Evolutionary conservation across 2,888 invertebrate genomes (phyloP), one percentile per base, ranked within the genome.

Genomic region (Tolmerus cingulatus): DNA sequence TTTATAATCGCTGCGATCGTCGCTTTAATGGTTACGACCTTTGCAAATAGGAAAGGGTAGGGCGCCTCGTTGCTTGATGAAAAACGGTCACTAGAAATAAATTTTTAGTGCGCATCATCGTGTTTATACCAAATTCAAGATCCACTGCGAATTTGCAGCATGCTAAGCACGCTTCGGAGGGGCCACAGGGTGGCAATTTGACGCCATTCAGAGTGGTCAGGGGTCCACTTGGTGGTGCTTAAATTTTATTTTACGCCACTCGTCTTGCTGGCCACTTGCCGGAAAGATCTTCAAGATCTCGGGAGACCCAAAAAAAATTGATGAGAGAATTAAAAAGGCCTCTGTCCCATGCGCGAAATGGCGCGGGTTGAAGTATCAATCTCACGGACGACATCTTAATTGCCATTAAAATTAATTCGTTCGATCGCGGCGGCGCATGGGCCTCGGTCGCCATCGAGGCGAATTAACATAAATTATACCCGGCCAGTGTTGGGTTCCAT

Each of bases 401-500:
- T 66, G 23, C 66, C 66, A 66, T 66, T 23, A 66, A 66, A 66
- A 66, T 66, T 66, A 66, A 66, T 66, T 66, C 66, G 66, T 66
- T 27, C 51, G 66, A 66, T 66, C 66, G 23, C 66, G 23, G 57
- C 34, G 34, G 27, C 66, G 19, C 66, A 27, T 19, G 66, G 23
- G 23, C 4, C 51, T 51, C 51, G 51, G 51, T n/a, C 19, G 51
- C n/a, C 51, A 8, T 51, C n/a, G 51, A 66, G 12, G 8, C 12
- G 66, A 87, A 87, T 87, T 87, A 84, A 55, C 87, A 87, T 87
- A 87, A 87, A 84, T 87, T 87, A 87, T 79, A 79, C 51, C 23
- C 46, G n/a, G 51, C 12, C 43, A 27, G 43, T n/a, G 14, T 27
- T 46, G 37, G 43, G 57, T 84, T 84, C 84, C 66, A 87, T 87